Conservation (phyloP, 1,140 invertebrate genomes). For the Agrilus planipennis region DNA sequence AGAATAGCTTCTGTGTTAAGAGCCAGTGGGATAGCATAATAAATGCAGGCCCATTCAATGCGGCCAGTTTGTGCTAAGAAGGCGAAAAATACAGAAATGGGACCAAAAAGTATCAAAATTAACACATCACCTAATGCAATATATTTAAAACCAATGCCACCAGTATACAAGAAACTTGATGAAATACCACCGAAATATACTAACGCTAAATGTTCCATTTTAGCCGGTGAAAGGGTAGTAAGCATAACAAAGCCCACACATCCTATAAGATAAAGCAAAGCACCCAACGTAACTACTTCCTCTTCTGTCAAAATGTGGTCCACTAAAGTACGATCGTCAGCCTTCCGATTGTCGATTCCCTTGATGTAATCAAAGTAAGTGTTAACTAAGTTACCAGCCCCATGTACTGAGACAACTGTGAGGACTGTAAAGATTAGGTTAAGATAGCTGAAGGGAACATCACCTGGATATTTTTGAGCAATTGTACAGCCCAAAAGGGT, state of each 20-base stretch:
- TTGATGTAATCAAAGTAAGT: conserved; percentile 91
- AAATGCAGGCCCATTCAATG: conserved; percentile 73
- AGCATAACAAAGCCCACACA: conserved; percentile 80
- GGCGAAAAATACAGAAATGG: conserved; percentile 87
- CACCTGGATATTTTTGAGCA: conserved; percentile 61
- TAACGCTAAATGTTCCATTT: conserved; percentile 86
- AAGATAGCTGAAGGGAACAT: conserved; percentile 61
- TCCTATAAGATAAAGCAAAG: conserved; percentile 74
- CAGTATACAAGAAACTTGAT: conserved; percentile 89
- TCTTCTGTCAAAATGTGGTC: conserved; percentile 78
- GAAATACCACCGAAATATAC: conserved; percentile 92
- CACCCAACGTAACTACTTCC: conserved; percentile 78
- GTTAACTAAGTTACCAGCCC: conserved; percentile 93
- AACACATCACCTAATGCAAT: conserved; percentile 85
- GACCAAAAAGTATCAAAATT: conserved; percentile 86
- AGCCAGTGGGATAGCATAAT: conserved; percentile 87
- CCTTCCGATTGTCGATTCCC: conserved; percentile 84
- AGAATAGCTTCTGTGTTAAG: conserved; percentile 91
- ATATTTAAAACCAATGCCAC: conserved; percentile 89
- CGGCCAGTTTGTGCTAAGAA: conserved; percentile 84
- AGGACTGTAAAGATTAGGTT: conserved; percentile 70
- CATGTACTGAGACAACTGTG: conserved; percentile 82
- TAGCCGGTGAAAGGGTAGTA: conserved; percentile 69
- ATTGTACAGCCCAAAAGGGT: conserved; percentile 76
- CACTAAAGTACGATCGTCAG: conserved; percentile 85